A percentile compares a stretch with the other conserved stretches of the same genome.
Conservation (phyloP, 1,140 invertebrate species). For the Apis laboriosa region DNA sequence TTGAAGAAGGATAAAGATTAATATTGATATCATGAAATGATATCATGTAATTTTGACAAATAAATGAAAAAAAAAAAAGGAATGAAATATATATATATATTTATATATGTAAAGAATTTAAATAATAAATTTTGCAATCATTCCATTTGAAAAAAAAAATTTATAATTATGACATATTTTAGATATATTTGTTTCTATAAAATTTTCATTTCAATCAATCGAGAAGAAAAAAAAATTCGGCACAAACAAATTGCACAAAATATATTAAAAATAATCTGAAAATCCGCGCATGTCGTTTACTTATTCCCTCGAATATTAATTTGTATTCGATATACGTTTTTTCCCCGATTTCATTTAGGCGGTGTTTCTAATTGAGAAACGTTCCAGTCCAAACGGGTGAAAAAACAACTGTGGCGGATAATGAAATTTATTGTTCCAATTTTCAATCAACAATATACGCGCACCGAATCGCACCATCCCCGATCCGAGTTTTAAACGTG, state of each 20-base stretch:
- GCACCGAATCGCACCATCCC: neutral
- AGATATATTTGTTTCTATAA: too few species aligned
- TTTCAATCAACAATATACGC: slow-evolving; percentile 16
- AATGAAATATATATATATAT: too few species aligned
- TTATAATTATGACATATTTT: neutral
- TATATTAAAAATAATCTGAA: too few species aligned
- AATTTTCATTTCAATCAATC: too few species aligned
- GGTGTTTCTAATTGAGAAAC: neutral
- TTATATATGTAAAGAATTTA: too few species aligned
- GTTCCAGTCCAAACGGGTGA: neutral
- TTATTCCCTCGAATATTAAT: neutral
- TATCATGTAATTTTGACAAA: too few species aligned
- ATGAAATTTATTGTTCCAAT: slow-evolving; percentile 3
- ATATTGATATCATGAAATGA: too few species aligned
- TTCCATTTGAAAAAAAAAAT: neutral
- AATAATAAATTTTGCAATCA: too few species aligned
- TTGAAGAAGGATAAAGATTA: too few species aligned
- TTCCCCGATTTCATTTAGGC: neutral
- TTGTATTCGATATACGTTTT: neutral
- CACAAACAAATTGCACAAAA: too few species aligned
- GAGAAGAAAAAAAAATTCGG: too few species aligned
- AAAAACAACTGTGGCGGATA: neutral
- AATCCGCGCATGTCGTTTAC: neutral
- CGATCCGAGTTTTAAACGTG: neutral
- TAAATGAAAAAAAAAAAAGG: too few species aligned